Conservation (phyloP, 53 echinoderm and acorn worm genomes). For the Mesocentrotus franciscanus region DNA sequence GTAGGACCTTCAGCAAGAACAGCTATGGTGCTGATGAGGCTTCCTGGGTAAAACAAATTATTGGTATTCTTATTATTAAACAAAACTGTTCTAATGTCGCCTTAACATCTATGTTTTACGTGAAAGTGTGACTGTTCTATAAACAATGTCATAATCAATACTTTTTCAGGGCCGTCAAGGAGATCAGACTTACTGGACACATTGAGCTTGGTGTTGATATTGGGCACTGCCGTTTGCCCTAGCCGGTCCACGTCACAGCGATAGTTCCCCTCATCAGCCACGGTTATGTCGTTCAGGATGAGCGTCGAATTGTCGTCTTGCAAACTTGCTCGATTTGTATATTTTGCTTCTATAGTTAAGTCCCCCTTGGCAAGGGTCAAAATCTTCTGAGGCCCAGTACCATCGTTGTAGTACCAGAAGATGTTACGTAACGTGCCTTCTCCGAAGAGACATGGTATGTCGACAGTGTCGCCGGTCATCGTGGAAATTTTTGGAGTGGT, state of each 20-base stretch:
- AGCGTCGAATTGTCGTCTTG: not conserved
- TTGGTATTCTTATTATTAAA: too few relatives aligned
- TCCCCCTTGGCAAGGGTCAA: not conserved
- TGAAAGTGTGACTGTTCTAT: too few relatives aligned
- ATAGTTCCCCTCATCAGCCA: not conserved
- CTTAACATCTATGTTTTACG: too few relatives aligned
- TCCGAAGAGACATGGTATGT: not conserved
- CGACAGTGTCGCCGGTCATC: not conserved
- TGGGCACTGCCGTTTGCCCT: not conserved
- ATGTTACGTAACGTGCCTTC: not conserved
- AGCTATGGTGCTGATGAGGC: too few relatives aligned
- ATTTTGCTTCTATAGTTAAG: not conserved
- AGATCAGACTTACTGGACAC: not conserved
- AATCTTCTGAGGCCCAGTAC: not conserved
- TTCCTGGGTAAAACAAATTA: too few relatives aligned
- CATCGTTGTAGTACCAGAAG: not conserved
- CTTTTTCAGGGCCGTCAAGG: too few relatives aligned
- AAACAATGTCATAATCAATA: too few relatives aligned
- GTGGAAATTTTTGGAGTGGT: not conserved
- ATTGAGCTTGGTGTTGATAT: not conserved
- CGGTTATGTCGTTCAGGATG: not conserved
- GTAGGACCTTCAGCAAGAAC: too few relatives aligned
- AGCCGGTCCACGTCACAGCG: not conserved
- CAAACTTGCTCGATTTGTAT: not conserved
- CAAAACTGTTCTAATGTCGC: too few relatives aligned